A percentile compares a stretch with the other conserved stretches of the same genome.
Evolutionary conservation across 2,797 vertebrate genomes (phyloP).

Genomic region (Hemitrygon akajei): DNA sequence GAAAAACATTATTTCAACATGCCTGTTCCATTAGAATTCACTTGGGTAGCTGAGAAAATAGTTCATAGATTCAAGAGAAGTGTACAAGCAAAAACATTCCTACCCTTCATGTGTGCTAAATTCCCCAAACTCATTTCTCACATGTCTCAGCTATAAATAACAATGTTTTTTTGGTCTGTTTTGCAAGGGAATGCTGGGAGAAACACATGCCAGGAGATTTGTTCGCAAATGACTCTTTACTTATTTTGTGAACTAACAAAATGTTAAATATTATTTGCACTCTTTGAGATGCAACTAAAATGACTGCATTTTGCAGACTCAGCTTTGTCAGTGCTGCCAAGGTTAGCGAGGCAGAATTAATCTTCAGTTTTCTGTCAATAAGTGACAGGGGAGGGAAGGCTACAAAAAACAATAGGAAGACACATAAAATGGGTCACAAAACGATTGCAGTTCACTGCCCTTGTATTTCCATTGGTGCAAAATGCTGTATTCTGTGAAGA

Average conservation of each 20-base stretch:
- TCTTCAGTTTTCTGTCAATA: constrained; percentile 12
- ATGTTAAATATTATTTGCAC: constrained; percentile 34
- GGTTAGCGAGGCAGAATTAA: constrained; percentile 1
- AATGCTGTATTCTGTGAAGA: background rate
- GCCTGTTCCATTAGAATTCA: constrained; percentile 80
- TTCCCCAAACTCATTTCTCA: constrained; percentile 77
- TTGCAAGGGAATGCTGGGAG: background rate
- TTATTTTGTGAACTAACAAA: background rate
- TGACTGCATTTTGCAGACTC: background rate
- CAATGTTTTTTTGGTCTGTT: constrained; percentile 58
- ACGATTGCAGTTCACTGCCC: background rate
- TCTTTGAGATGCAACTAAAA: background rate
- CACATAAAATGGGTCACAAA: background rate
- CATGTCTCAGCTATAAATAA: constrained; percentile 76
- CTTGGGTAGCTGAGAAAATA: constrained; percentile 76
- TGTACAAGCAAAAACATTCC: constrained; percentile 78
- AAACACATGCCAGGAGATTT: background rate
- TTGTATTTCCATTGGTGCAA: background rate
- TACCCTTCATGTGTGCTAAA: constrained; percentile 78
- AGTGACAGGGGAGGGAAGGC: background rate
- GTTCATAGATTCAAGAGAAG: constrained; percentile 78
- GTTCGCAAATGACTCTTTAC: too few relatives aligned
- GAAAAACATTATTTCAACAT: constrained; percentile 78
- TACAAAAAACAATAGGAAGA: background rate
- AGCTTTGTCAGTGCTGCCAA: background rate